Base-by-base conservation (phyloP, 1,140 invertebrate species). In the Hormaphis cornu region DNA sequence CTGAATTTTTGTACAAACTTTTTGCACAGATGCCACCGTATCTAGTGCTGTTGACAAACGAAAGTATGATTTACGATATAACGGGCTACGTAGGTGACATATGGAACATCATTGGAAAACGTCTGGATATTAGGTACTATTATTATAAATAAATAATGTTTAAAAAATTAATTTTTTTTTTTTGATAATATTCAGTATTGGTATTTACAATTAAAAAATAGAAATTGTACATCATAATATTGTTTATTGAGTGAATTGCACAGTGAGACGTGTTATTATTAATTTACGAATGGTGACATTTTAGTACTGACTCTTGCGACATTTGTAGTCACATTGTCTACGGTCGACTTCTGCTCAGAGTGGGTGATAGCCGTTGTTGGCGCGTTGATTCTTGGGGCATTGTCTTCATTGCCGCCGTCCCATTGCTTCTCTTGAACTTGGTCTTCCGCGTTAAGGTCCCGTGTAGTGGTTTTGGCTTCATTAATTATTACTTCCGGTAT, bases 1-100 rank as follows among this genome's bases (percentile, higher is more conserved):
- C 4, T 33, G 30, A 40, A 8, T 46, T 50, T 16, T 4, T 50
- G 28, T 30, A 53, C 4, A 28, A 53, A 1, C 24, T 26, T 50
- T 66, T 20, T 37, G 3, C 40, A 24, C 46, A 66, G 61, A 48
- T 66, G 61, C 44, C 61, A 22, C 61, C 61, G 4, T 66, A 66
- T 35, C 50, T 66, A 30, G 16, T 48, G n/a, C 26, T 66, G 20
- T 10, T 33, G 40, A 66, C 3, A 1, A 35, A 35, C 22, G 12
- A 35, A 3, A 33, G 28, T 35, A 16, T 33, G 14, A 66, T 66
- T n/a, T 33, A 66, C 18, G 42, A 66, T 30, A 18, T 66, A 8
- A 50, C 61, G 4, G 61, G 61, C 48, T 66, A 48, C 35, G 61
- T 66, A 22, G 61, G 61, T 20, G 61, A 66, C n/a, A 50, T 66